Evolutionary conservation across 92 coral and sea anemone species (phyloP).

Genomic region (Epizoanthus rinbou): DNA sequence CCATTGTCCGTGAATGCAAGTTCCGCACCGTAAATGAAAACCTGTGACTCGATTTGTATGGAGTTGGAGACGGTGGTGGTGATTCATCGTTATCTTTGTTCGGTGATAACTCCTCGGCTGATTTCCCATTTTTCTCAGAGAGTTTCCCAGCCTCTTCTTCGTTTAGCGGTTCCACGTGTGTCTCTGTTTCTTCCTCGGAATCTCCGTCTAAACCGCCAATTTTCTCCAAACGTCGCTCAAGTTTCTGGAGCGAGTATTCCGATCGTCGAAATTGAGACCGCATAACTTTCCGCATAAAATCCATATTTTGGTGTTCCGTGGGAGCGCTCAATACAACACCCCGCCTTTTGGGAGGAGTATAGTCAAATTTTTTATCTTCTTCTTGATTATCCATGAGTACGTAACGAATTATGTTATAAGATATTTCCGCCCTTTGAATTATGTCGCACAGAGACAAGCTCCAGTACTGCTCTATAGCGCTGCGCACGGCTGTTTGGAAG

Average conservation of each 20-base stretch:
- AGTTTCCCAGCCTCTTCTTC: not conserved
- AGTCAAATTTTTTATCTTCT: not conserved
- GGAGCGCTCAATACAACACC: not conserved
- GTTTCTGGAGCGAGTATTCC: slow-evolving; percentile 36
- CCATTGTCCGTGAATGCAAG: slow-evolving; percentile 16
- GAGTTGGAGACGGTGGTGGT: slow-evolving; percentile 1
- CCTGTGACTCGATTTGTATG: not conserved
- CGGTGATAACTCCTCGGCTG: not conserved
- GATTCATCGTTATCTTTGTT: not conserved
- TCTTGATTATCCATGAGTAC: slow-evolving; percentile 1
- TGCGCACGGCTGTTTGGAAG: not conserved
- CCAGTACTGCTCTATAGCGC: not conserved
- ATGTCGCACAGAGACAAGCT: not conserved
- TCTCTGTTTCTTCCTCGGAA: slow-evolving; percentile 21
- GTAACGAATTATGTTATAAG: not conserved
- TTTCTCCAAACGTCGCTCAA: slow-evolving; percentile 8
- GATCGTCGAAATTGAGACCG: slow-evolving; percentile 38
- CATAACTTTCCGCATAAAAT: slow-evolving; percentile 12
- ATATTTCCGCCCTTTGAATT: not conserved
- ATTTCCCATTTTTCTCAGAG: not conserved
- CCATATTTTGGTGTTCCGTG: not conserved
- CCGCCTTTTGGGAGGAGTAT: slow-evolving; percentile 26
- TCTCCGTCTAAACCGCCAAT: not conserved
- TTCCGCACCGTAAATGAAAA: slow-evolving; percentile 27
- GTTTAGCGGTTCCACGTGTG: not conserved